Evolutionary conservation across 53 echinoderm and acorn worm genomes (phyloP).

Genomic region (Henricia sp.): DNA sequence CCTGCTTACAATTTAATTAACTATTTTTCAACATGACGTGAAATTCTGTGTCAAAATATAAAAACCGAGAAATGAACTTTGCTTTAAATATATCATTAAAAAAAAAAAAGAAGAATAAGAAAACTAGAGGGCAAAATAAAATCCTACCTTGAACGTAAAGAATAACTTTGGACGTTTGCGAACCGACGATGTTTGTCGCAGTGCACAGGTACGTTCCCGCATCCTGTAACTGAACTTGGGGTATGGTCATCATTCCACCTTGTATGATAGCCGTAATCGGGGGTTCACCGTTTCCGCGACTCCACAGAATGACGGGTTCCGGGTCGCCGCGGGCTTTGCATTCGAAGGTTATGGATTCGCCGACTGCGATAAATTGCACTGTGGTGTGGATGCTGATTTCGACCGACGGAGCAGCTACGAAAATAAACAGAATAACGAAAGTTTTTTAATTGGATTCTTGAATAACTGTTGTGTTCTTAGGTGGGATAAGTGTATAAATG

Average conservation of each 20-base stretch:
- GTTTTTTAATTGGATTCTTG: no score
- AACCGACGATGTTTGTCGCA: slow-evolving; percentile 91
- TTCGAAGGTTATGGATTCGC: slow-evolving; percentile 86
- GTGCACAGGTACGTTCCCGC: slow-evolving; percentile 92
- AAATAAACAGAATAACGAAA: not conserved
- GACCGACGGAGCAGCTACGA: slow-evolving; percentile 86
- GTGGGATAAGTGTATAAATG: no score
- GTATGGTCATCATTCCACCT: slow-evolving; percentile 82
- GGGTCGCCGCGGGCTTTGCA: slow-evolving; percentile 89
- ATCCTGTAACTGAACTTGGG: slow-evolving; percentile 75
- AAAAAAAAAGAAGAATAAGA: no score
- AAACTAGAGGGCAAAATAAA: not conserved
- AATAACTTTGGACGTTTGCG: slow-evolving; percentile 82
- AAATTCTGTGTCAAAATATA: no score
- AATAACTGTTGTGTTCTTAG: no score
- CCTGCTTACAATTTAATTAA: no score
- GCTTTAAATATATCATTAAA: not conserved
- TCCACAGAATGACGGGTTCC: slow-evolving; percentile 84
- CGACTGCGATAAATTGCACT: slow-evolving; percentile 88
- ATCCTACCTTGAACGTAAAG: slow-evolving; percentile 92
- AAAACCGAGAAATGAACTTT: not conserved
- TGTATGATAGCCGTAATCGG: slow-evolving; percentile 73
- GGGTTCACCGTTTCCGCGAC: slow-evolving; percentile 78
- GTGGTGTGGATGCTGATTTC: slow-evolving; percentile 85
- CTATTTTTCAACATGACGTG: no score